These are phyloP conservation scores for Bergia sp. DNA, from an alignment of 92 coral and sea anemone species.

Conservation along the genomic window DNA sequence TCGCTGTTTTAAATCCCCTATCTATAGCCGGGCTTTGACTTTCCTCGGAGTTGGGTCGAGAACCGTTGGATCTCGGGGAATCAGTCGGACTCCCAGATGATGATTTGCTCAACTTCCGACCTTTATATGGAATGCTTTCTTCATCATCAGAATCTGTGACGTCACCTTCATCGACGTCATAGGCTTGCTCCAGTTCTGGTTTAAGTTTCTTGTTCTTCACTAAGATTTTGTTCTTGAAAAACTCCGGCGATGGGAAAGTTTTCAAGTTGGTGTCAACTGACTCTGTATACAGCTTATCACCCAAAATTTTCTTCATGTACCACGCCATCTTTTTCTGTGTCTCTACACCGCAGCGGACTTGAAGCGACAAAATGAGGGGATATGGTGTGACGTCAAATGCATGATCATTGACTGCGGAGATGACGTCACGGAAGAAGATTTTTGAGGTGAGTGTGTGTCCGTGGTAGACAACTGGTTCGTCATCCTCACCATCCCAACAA, in stretches of 20 bases:
- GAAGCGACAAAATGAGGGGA: constrained; percentile 71
- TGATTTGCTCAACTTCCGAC: not conserved
- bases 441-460: constrained; percentile 74
- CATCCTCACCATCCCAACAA: constrained; percentile 78
- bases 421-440: constrained; percentile 69
- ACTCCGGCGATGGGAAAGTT: constrained; percentile 72
- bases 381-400: constrained; percentile 73
- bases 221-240: constrained; percentile 68
- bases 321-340: constrained; percentile 72
- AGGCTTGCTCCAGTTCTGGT: constrained; percentile 56
- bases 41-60: not conserved
- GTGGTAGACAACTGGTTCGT: constrained; percentile 76
- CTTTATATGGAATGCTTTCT: not conserved
- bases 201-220: constrained; percentile 61
- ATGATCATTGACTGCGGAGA: constrained; percentile 61
- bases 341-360: constrained; percentile 74
- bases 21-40: not conserved
- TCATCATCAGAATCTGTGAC: constrained; percentile 44
- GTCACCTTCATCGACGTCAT: constrained; percentile 50
- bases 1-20: not conserved
- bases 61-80: not conserved
- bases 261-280: constrained; percentile 40
- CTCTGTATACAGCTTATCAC: constrained; percentile 54
- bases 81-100: not conserved
- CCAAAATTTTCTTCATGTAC: constrained; percentile 50